phyloP scores from a whole-genome alignment of 2,888 invertebrate genomes.

The Aspidapion aeneum region DNA sequence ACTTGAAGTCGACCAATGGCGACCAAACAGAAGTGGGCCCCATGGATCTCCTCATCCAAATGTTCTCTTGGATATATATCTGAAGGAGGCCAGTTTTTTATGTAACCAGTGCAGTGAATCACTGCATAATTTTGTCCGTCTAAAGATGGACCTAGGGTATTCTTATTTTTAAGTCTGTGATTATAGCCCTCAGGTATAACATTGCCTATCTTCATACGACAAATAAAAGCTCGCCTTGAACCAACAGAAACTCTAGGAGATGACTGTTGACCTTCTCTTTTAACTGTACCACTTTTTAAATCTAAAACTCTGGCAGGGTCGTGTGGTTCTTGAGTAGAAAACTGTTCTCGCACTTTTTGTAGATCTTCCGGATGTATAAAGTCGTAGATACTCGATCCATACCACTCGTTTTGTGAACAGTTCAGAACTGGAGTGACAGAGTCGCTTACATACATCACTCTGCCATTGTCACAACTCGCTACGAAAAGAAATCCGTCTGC shows the following conservation, averaged over 20 bases:
- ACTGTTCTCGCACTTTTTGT: conserved; percentile 92
- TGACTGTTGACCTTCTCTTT: conserved; percentile 82
- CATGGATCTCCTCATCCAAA: conserved; percentile 66
- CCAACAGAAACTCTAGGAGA: conserved; percentile 87
- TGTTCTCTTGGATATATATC: conserved; percentile 58
- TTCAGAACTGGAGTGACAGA: conserved; percentile 96
- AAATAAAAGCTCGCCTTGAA: conserved; percentile 95
- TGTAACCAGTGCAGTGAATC: conserved; percentile 99
- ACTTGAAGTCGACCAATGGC: conserved; percentile 96
- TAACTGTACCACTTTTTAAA: conserved; percentile 96
- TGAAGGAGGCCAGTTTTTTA: conserved; percentile 97
- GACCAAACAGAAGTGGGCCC: conserved; percentile 92
- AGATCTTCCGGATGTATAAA: conserved; percentile 97
- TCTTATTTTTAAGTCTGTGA: conserved; percentile 90
- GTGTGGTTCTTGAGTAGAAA: conserved; percentile 93
- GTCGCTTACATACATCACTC: conserved; percentile 96
- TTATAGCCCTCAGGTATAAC: conserved; percentile 65
- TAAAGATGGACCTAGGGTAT: conserved; percentile 85
- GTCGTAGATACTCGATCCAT: conserved; percentile 90
- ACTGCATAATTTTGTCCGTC: conserved; percentile 97
- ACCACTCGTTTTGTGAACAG: conserved; percentile 96
- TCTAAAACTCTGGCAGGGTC: conserved; percentile 93
- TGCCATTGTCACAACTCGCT: conserved; percentile 93
- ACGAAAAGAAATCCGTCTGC: conserved; percentile 98
- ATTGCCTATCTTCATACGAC: conserved; percentile 94